Evolutionary conservation across 2,113 vertebrate species (phyloP).

Genomic region (Monopterus albus): DNA sequence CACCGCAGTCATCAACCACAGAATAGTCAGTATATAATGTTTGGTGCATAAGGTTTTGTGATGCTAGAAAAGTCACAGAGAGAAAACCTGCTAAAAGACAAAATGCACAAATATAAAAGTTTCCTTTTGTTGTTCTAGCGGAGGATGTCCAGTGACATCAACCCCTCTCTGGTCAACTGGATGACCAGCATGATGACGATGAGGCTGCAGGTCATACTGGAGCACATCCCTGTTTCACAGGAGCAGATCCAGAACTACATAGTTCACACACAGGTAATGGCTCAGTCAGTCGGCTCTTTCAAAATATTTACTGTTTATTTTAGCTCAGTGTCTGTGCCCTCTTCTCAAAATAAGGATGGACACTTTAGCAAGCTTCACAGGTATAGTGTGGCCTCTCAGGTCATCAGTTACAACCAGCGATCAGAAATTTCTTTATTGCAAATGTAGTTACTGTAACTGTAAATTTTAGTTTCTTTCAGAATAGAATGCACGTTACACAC

Average conservation of each 20-base stretch:
- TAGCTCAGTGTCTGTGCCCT: not conserved
- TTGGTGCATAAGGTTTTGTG: too few species aligned
- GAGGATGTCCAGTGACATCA: slow-evolving; percentile 91
- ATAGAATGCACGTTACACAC: not conserved
- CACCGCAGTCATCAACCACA: slow-evolving; percentile 90
- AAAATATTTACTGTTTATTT: not conserved
- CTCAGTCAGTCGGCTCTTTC: not conserved
- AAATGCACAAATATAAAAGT: too few species aligned
- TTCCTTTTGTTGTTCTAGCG: slow-evolving; percentile 75
- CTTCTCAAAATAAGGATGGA: not conserved
- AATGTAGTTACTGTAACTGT: not conserved
- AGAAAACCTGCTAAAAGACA: too few species aligned
- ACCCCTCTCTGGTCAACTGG: slow-evolving; percentile 92
- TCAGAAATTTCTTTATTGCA: not conserved
- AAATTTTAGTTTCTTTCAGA: not conserved
- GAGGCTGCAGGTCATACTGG: slow-evolving; percentile 90
- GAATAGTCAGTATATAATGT: slow-evolving; percentile 86
- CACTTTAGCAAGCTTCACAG: too few species aligned
- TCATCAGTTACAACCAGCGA: not conserved
- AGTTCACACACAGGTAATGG: slow-evolving; percentile 76
- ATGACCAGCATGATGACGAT: slow-evolving; percentile 95
- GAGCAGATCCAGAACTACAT: slow-evolving; percentile 89
- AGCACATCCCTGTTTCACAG: slow-evolving; percentile 89
- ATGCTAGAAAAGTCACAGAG: too few species aligned
- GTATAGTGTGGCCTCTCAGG: too few species aligned